Evolutionary conservation across 2,888 invertebrate species (phyloP), one percentile per base, ranked within the genome.

Genomic region (Hydrotaea cyrtoneurina): DNA sequence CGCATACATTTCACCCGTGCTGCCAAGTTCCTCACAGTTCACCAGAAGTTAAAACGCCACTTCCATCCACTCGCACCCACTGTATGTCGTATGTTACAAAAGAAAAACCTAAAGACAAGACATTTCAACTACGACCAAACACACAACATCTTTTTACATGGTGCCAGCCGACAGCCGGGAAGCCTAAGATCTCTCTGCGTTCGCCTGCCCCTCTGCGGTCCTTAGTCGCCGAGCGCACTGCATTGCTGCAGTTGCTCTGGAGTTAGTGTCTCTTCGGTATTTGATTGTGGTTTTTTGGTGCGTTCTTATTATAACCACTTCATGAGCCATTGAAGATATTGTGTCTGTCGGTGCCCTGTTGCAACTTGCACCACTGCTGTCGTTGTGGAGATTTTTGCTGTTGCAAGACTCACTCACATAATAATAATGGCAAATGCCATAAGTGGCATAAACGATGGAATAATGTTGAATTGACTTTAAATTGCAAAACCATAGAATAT

Each of bases 291-390:
- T 62, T 77, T 76, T 64, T 75, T 75, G 81, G 76, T 85, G 79
- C 79, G 82, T 85, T 82, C 85, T 82, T 82, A 79, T 82, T 80
- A 76, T 80, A 85, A 82, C 85, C 83, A 85, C 80, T 80, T 78
- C 66, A 80, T 73, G 75, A 80, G 62, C 39, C 50, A 74, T 21
- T 75, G 79, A n/a, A 75, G 71, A 66, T 66, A 36, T 10, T 80
- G 4, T 39, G 39, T 43, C 50, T 76, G 50, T 66, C 46, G 59
- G 31, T n/a, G n/a, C n/a, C 31, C 31, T 59, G 77, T 64, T 78
- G 75, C 74, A 89, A 88, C 86, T 87, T 83, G 87, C 84, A 66
- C 62, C 62, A 57, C 59, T 78, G 80, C 36, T 73, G 74, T 78
- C 78, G 77, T 46, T 64, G 53, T 50, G 11, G 66, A 80, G 80